Evolutionary conservation across 92 coral and sea anemone species (phyloP).

Genomic region (Nematostella vectensis): DNA sequence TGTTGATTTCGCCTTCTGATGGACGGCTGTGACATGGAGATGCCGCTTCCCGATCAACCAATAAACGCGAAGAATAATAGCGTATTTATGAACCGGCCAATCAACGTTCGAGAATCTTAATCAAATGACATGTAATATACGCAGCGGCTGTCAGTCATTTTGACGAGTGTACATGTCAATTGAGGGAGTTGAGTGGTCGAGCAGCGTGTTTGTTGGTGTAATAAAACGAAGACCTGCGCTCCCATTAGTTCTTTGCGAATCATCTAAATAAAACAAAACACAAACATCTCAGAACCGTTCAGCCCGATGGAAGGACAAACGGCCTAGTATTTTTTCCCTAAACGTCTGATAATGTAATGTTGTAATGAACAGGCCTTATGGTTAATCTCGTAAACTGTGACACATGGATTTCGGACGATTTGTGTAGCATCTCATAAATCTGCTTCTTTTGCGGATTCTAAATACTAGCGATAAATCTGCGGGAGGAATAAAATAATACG

Average conservation of each 20-base stretch:
- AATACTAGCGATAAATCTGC: too few relatives aligned
- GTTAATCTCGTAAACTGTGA: too few relatives aligned
- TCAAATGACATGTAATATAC: slow-evolving; percentile 50
- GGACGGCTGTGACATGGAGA: slow-evolving; percentile 27
- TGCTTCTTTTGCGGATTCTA: too few relatives aligned
- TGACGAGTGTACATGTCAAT: slow-evolving; percentile 28
- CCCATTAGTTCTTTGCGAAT: background rate
- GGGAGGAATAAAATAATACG: too few relatives aligned
- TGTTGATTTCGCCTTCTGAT: slow-evolving; percentile 30
- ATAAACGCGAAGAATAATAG: slow-evolving; percentile 12
- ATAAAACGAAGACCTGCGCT: background rate
- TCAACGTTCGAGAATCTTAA: slow-evolving; percentile 23
- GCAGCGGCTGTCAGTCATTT: slow-evolving; percentile 50
- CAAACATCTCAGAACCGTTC: background rate
- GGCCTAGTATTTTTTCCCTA: too few relatives aligned
- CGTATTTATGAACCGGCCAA: slow-evolving; percentile 17
- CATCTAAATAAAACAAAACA: background rate
- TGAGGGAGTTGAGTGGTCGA: slow-evolving; percentile 1
- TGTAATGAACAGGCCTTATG: too few relatives aligned
- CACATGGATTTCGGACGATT: too few relatives aligned
- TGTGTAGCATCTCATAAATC: too few relatives aligned
- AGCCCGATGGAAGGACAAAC: too few relatives aligned
- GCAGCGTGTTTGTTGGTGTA: slow-evolving; percentile 15
- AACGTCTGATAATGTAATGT: too few relatives aligned
- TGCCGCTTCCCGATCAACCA: slow-evolving; percentile 21